Conservation (phyloP, 2,888 invertebrate species). For the Syrphus vitripennis region DNA sequence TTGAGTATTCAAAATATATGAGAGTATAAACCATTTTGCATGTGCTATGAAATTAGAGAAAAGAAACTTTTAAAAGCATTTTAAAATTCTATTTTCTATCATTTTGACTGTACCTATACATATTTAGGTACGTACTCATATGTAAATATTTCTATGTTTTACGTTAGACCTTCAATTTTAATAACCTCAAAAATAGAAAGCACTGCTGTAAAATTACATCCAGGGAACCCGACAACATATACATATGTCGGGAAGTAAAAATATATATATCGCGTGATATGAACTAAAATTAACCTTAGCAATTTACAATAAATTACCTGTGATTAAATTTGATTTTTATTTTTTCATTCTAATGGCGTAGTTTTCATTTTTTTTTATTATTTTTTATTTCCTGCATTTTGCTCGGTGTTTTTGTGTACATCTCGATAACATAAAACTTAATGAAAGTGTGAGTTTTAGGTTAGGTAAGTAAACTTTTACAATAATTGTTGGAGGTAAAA, state of each 20-base stretch:
- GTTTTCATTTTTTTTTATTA: background rate
- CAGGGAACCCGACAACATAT: background rate
- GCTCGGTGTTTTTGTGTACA: background rate
- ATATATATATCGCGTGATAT: background rate
- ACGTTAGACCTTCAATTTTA: background rate
- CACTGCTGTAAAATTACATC: background rate
- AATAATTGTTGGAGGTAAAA: background rate
- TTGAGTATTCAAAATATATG: too few relatives aligned
- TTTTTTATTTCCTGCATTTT: background rate
- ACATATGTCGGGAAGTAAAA: background rate
- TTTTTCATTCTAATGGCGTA: background rate
- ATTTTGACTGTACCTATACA: too few relatives aligned
- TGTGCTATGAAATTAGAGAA: too few relatives aligned
- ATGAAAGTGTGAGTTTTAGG: background rate
- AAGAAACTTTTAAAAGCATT: too few relatives aligned
- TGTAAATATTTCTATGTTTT: background rate
- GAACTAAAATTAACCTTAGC: background rate
- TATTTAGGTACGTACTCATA: background rate
- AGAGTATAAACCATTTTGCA: too few relatives aligned
- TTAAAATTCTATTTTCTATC: too few relatives aligned
- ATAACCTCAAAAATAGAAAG: background rate
- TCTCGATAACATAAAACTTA: background rate
- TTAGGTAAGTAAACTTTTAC: conserved; percentile 19
- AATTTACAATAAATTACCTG: conserved; percentile 19
- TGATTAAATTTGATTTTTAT: conserved; percentile 14